Evolutionary conservation across 2,888 invertebrate species (phyloP), one percentile per base, ranked within the genome.

Genomic region (Trachelus tabidus): DNA sequence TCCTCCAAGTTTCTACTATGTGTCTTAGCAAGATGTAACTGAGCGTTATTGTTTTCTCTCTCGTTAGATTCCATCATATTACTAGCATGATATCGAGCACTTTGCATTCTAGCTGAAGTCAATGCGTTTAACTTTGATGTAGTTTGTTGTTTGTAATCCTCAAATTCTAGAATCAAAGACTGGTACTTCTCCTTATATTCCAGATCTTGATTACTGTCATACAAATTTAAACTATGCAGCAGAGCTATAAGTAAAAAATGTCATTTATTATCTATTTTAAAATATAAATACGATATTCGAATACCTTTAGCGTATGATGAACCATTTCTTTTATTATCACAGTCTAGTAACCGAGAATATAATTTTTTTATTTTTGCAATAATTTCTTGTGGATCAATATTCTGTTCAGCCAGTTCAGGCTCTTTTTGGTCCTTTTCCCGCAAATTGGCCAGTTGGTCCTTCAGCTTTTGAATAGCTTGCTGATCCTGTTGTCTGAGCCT

Each of bases 401-500:
- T 83, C 76, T 81, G 81, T 76, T 89, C 86, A 3, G 81, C 77
- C 33, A 80, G 56, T 12, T 79, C 73, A 40, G 79, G 75, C 69
- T 89, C 88, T 40, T 81, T 87, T 12, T 85, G 81, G 76, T 88
- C 89, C 2, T 79, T 75, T 12, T 87, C 86, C 80, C 90, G 88
- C 68, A 91, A 75, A 75, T 77, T 80, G 15, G 82, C 80, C 68
- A 91, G 81, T 79, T 92, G 92, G 56, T 93, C 94, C 81, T 94
- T 93, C 79, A 96, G 88, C 90, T 94, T 94, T 81, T 95, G 94
- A 85, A 97, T 97, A 30, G 94, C 93, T 77, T 93, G 93, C 89
- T 95, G 95, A 91, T 97, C 97, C 80, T 94, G 93, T 76, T 95
- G 94, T 3, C 96, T 92, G 12, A 95, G 90, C 78, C 95, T 92